Evolutionary conservation across 2,113 vertebrate genomes (phyloP).

Genomic region (Hyperopisus bebe): DNA sequence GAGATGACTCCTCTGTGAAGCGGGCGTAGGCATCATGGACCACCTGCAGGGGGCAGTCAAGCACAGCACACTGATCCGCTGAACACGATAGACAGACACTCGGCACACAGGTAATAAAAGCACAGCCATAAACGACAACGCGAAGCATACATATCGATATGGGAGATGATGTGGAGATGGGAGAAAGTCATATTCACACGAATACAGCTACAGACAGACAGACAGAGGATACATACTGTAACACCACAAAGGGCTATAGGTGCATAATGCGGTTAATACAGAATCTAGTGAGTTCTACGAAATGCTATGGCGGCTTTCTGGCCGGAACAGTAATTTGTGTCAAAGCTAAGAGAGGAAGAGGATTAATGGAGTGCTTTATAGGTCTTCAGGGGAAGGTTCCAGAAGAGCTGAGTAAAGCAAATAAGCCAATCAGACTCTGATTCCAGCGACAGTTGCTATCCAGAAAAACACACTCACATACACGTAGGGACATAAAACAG

Average conservation of each 20-base stretch:
- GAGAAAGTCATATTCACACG: background rate
- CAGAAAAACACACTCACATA: background rate
- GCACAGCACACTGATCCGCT: background rate
- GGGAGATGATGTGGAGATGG: background rate
- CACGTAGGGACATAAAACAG: background rate
- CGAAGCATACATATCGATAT: background rate
- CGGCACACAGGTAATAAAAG: background rate
- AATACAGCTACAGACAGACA: background rate
- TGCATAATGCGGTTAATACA: background rate
- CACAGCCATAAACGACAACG: background rate
- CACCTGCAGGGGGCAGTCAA: constrained; percentile 49
- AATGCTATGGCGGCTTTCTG: background rate
- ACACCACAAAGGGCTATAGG: background rate
- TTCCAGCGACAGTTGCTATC: background rate
- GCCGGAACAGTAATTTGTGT: background rate
- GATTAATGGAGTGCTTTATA: constrained; percentile 12
- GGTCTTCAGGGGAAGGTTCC: background rate
- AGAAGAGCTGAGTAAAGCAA: constrained; percentile 14
- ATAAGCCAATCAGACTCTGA: constrained; percentile 1
- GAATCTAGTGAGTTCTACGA: background rate
- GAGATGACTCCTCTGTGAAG: constrained; percentile 61
- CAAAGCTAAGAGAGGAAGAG: constrained; percentile 5
- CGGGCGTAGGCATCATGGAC: constrained; percentile 64
- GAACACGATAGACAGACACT: background rate
- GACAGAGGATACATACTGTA: background rate